These are phyloP conservation scores for Ormyrus rosae DNA, from an alignment of 2,888 invertebrate species.

Conservation along the genomic window DNA sequence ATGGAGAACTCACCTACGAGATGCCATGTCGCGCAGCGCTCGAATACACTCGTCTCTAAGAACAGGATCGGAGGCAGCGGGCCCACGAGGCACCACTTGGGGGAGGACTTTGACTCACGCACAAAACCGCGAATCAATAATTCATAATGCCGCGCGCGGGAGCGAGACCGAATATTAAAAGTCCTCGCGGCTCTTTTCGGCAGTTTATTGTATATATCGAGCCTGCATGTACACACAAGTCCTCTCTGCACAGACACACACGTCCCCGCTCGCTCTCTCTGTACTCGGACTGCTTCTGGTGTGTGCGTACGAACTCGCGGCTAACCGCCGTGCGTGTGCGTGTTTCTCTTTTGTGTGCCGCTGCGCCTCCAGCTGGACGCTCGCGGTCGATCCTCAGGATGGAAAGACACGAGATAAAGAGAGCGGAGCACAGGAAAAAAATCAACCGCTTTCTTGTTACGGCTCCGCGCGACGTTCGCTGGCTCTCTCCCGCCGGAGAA, in stretches of 20 bases:
- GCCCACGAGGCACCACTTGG: slow-evolving; percentile 2
- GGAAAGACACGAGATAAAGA: not conserved
- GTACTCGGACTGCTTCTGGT: not conserved
- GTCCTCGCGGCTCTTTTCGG: not conserved
- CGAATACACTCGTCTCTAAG: not conserved
- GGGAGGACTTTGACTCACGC: too few species aligned
- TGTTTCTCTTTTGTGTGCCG: not conserved
- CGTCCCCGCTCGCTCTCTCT: too few species aligned
- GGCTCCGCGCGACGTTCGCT: not conserved
- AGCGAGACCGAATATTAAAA: not conserved
- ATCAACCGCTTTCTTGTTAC: too few species aligned
- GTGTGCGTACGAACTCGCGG: slow-evolving; percentile 1
- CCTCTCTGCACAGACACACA: not conserved
- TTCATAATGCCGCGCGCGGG: slow-evolving; percentile 22
- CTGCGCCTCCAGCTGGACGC: not conserved
- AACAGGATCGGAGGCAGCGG: not conserved
- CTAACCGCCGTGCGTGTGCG: not conserved
- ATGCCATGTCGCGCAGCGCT: slow-evolving; percentile 70
- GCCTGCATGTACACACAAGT: slow-evolving; percentile 44
- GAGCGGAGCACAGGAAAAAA: not conserved
- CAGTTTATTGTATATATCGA: not conserved
- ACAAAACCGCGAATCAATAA: slow-evolving; percentile 36
- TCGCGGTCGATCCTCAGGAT: not conserved
- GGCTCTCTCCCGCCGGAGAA: not conserved
- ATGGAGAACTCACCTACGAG: slow-evolving; percentile 71